Conservation (phyloP, 2,888 invertebrate species). For the Therioaphis trifolii region DNA sequence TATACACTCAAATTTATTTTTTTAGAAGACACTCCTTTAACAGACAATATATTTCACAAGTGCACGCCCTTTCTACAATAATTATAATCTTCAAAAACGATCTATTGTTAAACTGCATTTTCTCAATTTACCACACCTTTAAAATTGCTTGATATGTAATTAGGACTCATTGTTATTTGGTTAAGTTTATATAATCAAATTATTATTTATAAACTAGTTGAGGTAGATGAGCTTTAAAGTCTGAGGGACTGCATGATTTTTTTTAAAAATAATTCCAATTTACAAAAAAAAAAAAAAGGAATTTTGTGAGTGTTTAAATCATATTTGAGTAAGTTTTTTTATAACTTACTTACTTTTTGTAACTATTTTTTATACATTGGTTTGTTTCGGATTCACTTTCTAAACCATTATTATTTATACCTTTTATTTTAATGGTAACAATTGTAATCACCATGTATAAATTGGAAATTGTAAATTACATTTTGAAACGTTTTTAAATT, state of each 20-base stretch:
- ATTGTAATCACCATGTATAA: too few species aligned
- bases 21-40: conserved; percentile 40
- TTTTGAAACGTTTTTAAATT: too few species aligned
- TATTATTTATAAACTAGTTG: too few species aligned
- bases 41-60: conserved; percentile 43
- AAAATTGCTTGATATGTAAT: neutral
- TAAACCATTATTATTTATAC: too few species aligned
- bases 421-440: too few species aligned
- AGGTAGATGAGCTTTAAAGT: neutral
- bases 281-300: neutral
- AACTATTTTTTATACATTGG: too few species aligned
- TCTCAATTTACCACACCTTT: conserved; percentile 28
- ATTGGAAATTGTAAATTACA: too few species aligned
- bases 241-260: neutral
- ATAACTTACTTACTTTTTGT: too few species aligned
- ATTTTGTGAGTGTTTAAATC: neutral
- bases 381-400: too few species aligned
- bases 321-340: neutral
- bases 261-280: neutral
- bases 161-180: neutral
- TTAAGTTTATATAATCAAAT: too few species aligned
- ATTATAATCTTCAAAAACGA: conserved; percentile 33
- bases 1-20: neutral
- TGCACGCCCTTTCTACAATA: conserved; percentile 40
- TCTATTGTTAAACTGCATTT: conserved; percentile 16